phyloP scores from a whole-genome alignment of 1,140 invertebrate species.

The Drosophila asahinai region DNA sequence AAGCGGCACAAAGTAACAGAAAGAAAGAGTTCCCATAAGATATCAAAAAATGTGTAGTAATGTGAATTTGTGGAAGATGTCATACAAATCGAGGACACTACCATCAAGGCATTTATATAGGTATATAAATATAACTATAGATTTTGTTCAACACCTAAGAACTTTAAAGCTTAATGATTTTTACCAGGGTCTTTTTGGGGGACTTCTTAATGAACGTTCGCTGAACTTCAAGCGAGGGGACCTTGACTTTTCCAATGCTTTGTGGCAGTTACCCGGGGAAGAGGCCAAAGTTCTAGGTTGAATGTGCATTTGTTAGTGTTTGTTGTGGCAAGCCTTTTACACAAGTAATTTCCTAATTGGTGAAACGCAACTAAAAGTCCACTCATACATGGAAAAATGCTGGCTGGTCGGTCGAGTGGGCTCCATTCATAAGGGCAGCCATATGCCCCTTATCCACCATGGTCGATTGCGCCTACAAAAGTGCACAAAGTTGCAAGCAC shows the following conservation, averaged over 20 bases:
- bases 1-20: no score
- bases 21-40: no score
- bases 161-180: no score
- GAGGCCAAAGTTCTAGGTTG: slow-evolving; percentile 26
- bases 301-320: slow-evolving; percentile 29
- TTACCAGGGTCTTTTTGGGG: no score
- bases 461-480: slow-evolving; percentile 45
- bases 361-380: slow-evolving; percentile 27
- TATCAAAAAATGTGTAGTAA: no score
- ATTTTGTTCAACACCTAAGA: no score
- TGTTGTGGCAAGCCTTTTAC: slow-evolving; percentile 55
- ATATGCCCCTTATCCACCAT: slow-evolving; percentile 31
- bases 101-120: no score
- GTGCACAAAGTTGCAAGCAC: slow-evolving; percentile 61
- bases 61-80: no score
- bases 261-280: slow-evolving; percentile 16
- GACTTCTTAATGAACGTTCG: no score
- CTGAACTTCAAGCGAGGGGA: slow-evolving; percentile 31
- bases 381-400: no score
- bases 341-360: slow-evolving; percentile 73
- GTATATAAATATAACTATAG: no score
- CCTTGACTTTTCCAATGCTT: background rate
- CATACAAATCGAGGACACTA: no score
- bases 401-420: slow-evolving; percentile 7
- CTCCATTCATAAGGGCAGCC: slow-evolving; percentile 41